Evolutionary conservation across 1,140 invertebrate species (phyloP).

Genomic region (Bursaphelenchus mucronatus): DNA sequence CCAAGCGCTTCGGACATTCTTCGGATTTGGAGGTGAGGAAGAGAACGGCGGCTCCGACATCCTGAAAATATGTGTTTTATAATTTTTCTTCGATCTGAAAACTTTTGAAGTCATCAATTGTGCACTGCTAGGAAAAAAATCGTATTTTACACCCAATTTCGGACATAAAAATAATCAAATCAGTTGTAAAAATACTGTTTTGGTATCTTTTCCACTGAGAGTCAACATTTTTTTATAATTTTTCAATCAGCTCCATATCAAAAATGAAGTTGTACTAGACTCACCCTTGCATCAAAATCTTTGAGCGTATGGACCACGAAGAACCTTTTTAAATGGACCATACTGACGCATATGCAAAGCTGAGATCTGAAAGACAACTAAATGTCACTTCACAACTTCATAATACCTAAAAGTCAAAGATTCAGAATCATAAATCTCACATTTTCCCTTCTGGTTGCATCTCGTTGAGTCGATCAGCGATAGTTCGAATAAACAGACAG

Average conservation of each 20-base stretch:
- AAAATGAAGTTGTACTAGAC: background rate
- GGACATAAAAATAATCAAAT: too few species aligned
- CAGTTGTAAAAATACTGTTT: too few species aligned
- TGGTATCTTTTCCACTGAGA: too few species aligned
- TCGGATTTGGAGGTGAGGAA: slow-evolving; percentile 40
- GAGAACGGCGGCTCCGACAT: slow-evolving; percentile 37
- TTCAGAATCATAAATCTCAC: slow-evolving; percentile 6
- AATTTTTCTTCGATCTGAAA: slow-evolving; percentile 5
- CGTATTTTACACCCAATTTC: too few species aligned
- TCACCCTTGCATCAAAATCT: slow-evolving; percentile 34
- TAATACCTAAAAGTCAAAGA: background rate
- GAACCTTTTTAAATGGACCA: slow-evolving; percentile 25
- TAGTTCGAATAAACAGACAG: background rate
- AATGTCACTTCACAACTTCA: too few species aligned
- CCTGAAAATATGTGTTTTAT: slow-evolving; percentile 20
- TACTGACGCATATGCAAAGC: slow-evolving; percentile 21
- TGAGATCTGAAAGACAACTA: slow-evolving; percentile 11
- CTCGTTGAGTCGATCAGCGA: slow-evolving; percentile 14
- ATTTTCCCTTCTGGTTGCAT: slow-evolving; percentile 10
- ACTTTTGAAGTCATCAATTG: slow-evolving; percentile 6
- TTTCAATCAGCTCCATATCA: too few species aligned
- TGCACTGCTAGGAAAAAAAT: background rate
- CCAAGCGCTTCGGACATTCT: slow-evolving; percentile 41
- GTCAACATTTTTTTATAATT: too few species aligned
- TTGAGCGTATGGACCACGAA: slow-evolving; percentile 35